A percentile compares a stretch with the other conserved stretches of the same genome.
phyloP scores from a whole-genome alignment of 2,888 invertebrate species.

The Chaitophorus viminalis region DNA sequence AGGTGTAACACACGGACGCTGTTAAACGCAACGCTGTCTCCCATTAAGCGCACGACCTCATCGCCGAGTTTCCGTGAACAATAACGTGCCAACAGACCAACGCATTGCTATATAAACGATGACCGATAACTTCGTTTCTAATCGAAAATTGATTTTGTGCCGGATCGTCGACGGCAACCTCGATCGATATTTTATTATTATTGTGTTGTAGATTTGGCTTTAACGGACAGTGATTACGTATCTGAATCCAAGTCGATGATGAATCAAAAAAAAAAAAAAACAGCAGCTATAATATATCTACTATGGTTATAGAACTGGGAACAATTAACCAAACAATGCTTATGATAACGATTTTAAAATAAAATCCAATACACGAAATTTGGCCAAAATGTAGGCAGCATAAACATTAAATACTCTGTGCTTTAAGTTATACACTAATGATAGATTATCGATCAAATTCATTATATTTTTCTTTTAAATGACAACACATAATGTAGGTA shows the following conservation, averaged over 20 bases:
- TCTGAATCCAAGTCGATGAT: background rate
- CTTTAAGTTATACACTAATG: background rate
- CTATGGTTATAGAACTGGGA: background rate
- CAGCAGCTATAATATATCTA: too few relatives aligned
- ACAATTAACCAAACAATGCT: background rate
- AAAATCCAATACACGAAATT: background rate
- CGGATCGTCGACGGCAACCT: background rate
- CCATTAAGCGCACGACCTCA: background rate
- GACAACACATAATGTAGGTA: background rate
- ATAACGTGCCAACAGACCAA: background rate
- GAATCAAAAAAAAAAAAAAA: too few relatives aligned
- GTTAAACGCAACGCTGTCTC: background rate
- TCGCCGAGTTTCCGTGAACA: constrained; percentile 1
- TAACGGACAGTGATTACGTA: background rate
- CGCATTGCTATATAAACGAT: background rate
- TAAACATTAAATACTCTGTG: background rate
- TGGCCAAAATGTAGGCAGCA: background rate
- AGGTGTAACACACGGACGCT: background rate
- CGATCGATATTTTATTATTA: background rate
- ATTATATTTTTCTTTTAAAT: too few relatives aligned
- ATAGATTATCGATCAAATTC: too few relatives aligned
- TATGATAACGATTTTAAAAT: background rate
- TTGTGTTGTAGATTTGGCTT: background rate
- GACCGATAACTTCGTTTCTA: constrained; percentile 11
- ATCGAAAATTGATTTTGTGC: constrained; percentile 20